Percentiles rank a stretch among this genome's conserved stretches.
Evolutionary conservation across 2,113 vertebrate species (phyloP).

Genomic region (Rhegmatorhina hoffmannsi): DNA sequence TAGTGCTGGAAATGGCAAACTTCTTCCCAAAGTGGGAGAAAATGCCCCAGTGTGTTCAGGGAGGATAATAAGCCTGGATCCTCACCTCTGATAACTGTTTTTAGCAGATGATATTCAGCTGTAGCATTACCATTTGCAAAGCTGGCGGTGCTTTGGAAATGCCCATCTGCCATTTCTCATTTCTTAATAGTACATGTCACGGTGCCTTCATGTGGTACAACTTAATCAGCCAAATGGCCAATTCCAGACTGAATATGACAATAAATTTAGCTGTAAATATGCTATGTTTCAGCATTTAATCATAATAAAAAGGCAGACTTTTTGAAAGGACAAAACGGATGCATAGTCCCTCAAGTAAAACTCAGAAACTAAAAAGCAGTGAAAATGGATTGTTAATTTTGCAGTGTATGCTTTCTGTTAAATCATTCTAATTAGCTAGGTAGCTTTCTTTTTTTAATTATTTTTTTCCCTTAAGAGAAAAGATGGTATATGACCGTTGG

Average conservation of each 20-base stretch:
- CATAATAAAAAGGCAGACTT: neutral
- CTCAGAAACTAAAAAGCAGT: neutral
- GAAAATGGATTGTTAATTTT: neutral
- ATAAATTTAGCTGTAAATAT: slow-evolving; percentile 28
- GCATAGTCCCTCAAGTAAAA: neutral
- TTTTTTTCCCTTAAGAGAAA: neutral
- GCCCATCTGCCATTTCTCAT: slow-evolving; percentile 26
- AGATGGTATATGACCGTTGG: neutral
- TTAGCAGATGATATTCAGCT: neutral
- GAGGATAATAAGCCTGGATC: neutral
- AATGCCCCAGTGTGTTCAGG: neutral
- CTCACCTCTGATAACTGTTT: neutral
- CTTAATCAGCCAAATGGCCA: slow-evolving; percentile 35
- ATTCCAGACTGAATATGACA: slow-evolving; percentile 8
- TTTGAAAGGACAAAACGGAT: neutral
- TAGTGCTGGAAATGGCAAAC: neutral
- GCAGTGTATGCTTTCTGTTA: neutral
- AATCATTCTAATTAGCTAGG: neutral
- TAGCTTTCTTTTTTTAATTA: neutral
- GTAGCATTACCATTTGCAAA: neutral
- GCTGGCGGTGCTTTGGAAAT: neutral
- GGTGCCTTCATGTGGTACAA: neutral
- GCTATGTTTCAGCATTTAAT: neutral
- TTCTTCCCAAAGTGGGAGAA: neutral
- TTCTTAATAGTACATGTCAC: neutral